Conservation (phyloP, 2,113 vertebrate species). For the Nyctereutes procyonoides region DNA sequence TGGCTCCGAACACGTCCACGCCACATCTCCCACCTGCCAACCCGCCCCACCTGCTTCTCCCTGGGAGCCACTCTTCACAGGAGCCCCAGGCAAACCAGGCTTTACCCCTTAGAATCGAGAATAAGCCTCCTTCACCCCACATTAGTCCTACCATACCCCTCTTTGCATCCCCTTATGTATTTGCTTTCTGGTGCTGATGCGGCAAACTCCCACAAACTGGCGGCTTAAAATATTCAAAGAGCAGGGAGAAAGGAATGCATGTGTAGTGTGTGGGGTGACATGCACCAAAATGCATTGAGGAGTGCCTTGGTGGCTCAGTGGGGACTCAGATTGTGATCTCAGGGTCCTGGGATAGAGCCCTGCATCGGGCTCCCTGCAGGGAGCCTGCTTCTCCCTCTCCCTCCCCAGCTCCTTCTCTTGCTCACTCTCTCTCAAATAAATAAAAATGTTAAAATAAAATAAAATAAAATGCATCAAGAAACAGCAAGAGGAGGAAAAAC, state of each 20-base stretch:
- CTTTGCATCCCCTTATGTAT: not conserved
- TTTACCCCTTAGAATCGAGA: too few species aligned
- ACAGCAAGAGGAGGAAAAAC: not conserved
- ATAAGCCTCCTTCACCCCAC: not conserved
- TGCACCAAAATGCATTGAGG: not conserved
- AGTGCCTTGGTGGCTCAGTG: too few species aligned
- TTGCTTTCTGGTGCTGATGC: not conserved
- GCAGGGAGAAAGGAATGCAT: not conserved
- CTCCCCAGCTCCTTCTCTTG: too few species aligned
- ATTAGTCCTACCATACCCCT: rapidly evolving
- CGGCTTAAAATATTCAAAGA: not conserved
- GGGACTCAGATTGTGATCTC: too few species aligned
- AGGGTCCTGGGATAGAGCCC: too few species aligned
- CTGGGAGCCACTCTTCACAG: not conserved
- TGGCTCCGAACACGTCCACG: not conserved
- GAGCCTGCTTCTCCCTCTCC: too few species aligned
- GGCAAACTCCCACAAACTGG: not conserved
- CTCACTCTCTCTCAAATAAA: not conserved
- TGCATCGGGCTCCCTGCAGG: too few species aligned
- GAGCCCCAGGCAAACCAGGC: not conserved
- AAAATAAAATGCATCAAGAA: not conserved
- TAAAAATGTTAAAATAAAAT: too few species aligned
- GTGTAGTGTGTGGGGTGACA: not conserved
- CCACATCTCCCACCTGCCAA: not conserved
- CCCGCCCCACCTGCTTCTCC: not conserved